phyloP scores from a whole-genome alignment of 2,113 vertebrate species.

The Aplodontia rufa region DNA sequence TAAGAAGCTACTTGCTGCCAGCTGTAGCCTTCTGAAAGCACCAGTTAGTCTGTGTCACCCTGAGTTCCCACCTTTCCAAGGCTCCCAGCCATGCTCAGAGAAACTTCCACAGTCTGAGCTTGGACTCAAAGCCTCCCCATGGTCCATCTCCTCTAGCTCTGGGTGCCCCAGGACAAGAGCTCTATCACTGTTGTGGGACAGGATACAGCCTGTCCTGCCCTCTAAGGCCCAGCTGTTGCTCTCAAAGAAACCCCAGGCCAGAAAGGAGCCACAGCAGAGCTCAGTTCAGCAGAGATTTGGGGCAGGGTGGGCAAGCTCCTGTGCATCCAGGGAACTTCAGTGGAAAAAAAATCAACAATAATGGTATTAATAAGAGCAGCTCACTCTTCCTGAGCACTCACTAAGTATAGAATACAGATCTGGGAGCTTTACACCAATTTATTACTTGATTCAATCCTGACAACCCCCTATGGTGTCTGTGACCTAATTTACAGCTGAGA shows the following conservation, averaged over 20 bases:
- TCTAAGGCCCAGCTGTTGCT: neutral
- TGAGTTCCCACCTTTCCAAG: neutral
- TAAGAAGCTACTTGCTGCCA: neutral
- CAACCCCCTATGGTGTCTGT: rapidly evolving
- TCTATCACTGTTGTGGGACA: neutral
- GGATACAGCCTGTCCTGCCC: neutral
- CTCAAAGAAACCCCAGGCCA: neutral
- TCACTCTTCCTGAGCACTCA: neutral
- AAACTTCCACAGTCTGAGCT: neutral
- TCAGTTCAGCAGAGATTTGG: neutral
- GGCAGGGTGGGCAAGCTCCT: neutral
- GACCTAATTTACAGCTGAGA: neutral
- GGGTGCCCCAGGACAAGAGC: rapidly evolving
- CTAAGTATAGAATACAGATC: neutral
- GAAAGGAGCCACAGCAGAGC: neutral
- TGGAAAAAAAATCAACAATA: neutral
- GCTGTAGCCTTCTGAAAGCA: neutral
- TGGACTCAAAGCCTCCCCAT: neutral
- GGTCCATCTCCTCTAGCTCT: neutral
- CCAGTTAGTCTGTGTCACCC: neutral
- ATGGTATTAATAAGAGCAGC: rapidly evolving
- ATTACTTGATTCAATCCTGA: neutral
- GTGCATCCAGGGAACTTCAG: neutral
- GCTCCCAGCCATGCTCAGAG: neutral
- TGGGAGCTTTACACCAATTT: rapidly evolving